These are phyloP conservation scores for Coendou prehensilis DNA, from an alignment of 2,797 vertebrate genomes.

Conservation along the genomic window DNA sequence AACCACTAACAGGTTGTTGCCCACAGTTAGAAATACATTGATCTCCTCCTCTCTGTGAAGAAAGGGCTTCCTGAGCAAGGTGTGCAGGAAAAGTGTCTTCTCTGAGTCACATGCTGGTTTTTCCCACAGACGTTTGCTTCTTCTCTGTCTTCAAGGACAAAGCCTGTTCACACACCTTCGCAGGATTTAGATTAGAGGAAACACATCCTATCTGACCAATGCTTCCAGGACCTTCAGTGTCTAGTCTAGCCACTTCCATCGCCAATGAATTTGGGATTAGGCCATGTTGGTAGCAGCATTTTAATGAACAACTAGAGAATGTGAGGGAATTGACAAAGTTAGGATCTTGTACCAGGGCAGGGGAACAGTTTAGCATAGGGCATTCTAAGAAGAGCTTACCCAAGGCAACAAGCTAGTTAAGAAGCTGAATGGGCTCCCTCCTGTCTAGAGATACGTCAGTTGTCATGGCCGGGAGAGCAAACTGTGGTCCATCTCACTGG, in stretches of 20 bases:
- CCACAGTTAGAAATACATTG: neutral
- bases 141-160: neutral
- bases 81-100: neutral
- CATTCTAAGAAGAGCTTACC: neutral
- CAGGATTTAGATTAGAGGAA: neutral
- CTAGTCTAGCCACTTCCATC: neutral
- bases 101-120: neutral
- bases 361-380: neutral
- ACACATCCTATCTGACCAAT: neutral
- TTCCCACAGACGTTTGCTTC: neutral
- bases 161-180: neutral
- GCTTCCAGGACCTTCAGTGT: neutral
- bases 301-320: neutral
- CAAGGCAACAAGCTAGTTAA: neutral
- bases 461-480: neutral
- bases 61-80: neutral
- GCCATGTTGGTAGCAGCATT: neutral
- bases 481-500: neutral
- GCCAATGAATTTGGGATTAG: neutral
- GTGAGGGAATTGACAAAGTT: neutral
- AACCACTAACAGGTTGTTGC: neutral
- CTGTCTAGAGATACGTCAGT: neutral
- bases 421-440: neutral
- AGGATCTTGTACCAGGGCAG: neutral
- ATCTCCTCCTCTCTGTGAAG: neutral